Evolutionary conservation across 1,140 invertebrate genomes (phyloP), one percentile per base, ranked within the genome.

Genomic region (Charaxes varanes): DNA sequence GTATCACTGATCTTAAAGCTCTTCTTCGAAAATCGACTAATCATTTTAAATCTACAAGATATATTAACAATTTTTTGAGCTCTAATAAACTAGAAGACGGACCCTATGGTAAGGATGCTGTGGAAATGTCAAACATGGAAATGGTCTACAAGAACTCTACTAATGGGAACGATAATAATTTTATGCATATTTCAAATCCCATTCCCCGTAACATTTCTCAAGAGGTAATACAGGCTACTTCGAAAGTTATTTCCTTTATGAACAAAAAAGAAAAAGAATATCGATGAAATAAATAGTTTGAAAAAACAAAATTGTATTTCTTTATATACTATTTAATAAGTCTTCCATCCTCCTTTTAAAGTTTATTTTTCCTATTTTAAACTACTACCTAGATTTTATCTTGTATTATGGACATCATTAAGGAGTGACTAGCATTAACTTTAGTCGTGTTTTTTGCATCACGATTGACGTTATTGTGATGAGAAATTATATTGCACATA

Each of bases 261-360:
- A 66, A 59, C 28, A 30, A 48, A 33, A 76, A 71, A 54, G 58
- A 76, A 60, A 64, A 59, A 40, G 63, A 72, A 48, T 68, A 65
- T 27, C 11, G 4, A 13, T 15, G 32, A 36, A 31, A 27, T 32
- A 31, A 18, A 34, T 21, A 15, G 11, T 21, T 21, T 23, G 2
- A n/a, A n/a, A n/a, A n/a, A n/a, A n/a, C n/a, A n/a, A n/a, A n/a
- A n/a, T n/a, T n/a, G n/a, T n/a, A n/a, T n/a, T n/a, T n/a, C n/a
- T n/a, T n/a, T n/a, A n/a, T n/a, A n/a, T n/a, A n/a, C n/a, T n/a
- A n/a, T n/a, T n/a, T n/a, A n/a, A n/a, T n/a, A n/a, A n/a, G n/a
- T n/a, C n/a, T n/a, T n/a, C n/a, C n/a, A n/a, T n/a, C n/a, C n/a
- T n/a, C n/a, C n/a, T n/a, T n/a, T n/a, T n/a, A n/a, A n/a, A n/a